These are phyloP conservation scores for Nerophis lumbriciformis DNA, from an alignment of 2,113 vertebrate species.

Conservation along the genomic window DNA sequence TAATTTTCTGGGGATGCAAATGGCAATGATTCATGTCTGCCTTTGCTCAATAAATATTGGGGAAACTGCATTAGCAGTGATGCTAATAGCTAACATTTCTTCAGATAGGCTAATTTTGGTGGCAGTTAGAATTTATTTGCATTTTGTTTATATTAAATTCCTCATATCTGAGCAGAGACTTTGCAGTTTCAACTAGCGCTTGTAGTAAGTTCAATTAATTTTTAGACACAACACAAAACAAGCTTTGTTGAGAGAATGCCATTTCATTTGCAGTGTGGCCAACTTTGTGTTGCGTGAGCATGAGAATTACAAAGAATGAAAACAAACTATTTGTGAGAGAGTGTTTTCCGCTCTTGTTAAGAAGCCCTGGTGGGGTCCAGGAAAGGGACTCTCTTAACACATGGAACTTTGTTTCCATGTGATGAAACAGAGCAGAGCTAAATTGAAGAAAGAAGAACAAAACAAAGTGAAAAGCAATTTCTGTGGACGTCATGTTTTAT, in stretches of 20 bases:
- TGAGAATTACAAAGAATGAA: background rate
- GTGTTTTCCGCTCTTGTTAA: background rate
- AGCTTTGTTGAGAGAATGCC: background rate
- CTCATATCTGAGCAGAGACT: background rate
- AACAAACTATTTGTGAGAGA: background rate
- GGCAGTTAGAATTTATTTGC: background rate
- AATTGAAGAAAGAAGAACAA: slow-evolving; percentile 3
- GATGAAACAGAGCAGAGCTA: slow-evolving; percentile 15
- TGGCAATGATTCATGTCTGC: too few species aligned
- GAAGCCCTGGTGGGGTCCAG: background rate
- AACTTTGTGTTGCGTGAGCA: background rate
- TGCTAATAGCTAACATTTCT: background rate
- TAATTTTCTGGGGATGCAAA: too few species aligned
- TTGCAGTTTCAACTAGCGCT: background rate
- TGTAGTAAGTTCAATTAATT: too few species aligned
- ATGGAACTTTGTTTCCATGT: slow-evolving; percentile 3
- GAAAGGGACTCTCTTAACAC: background rate
- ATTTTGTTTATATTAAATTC: background rate
- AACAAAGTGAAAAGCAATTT: slow-evolving; percentile 20
- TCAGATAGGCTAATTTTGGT: background rate
- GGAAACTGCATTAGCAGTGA: too few species aligned
- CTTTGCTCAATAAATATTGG: too few species aligned
- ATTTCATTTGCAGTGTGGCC: background rate
- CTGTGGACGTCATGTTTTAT: background rate
- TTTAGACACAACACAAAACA: background rate